phyloP scores from a whole-genome alignment of 2,113 vertebrate genomes.

The Gnathonemus echidnorhynchus region DNA sequence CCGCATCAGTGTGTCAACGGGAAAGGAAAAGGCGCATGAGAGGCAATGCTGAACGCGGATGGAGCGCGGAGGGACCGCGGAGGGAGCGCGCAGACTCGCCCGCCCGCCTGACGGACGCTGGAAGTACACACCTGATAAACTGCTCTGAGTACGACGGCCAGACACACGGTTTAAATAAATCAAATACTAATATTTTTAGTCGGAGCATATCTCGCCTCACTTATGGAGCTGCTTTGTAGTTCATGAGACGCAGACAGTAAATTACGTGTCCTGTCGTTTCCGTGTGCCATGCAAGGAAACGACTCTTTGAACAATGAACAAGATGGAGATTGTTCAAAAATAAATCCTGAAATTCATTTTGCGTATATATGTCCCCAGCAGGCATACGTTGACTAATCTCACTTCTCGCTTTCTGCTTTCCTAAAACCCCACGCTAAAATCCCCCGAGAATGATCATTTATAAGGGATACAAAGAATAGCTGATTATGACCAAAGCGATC shows the following conservation, averaged over 20 bases:
- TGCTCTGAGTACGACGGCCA: neutral
- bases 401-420: neutral
- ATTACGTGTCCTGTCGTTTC: neutral
- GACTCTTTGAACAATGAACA: neutral
- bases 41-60: neutral
- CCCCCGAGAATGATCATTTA: neutral
- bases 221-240: neutral
- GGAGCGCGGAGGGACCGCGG: neutral
- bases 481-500: neutral
- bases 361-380: neutral
- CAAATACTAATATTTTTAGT: neutral
- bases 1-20: neutral
- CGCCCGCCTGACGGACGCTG: neutral
- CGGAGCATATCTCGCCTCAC: neutral
- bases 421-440: neutral
- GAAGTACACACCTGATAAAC: neutral
- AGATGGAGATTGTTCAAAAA: neutral
- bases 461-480: neutral
- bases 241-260: neutral
- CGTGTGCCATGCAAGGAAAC: neutral
- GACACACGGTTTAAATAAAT: neutral
- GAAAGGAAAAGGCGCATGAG: neutral
- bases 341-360: neutral
- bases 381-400: neutral
- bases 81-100: neutral